Percentiles rank a stretch among this genome's conserved stretches.
phyloP scores from a whole-genome alignment of 2,797 vertebrate species.

The Acanthis flammea region DNA sequence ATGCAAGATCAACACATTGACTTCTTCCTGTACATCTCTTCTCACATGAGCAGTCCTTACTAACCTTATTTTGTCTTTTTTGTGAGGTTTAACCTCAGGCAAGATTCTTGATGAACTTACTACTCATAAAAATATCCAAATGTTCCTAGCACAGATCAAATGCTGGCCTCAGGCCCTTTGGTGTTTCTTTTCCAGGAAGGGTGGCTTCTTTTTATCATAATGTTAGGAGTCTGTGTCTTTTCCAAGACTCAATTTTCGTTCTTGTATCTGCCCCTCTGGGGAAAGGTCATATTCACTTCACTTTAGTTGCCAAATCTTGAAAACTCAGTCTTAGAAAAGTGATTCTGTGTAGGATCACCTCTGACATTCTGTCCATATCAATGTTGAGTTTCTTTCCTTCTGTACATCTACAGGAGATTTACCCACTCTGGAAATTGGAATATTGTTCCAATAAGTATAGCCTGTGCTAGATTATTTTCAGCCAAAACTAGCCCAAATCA shows the following conservation, averaged over 20 bases:
- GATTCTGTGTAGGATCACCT: background rate
- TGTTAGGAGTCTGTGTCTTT: background rate
- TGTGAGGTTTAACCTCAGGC: constrained; percentile 60
- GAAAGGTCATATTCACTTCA: background rate
- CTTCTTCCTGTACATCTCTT: constrained; percentile 55
- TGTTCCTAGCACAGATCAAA: constrained; percentile 55
- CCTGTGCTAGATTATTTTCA: background rate
- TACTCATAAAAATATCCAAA: constrained; percentile 66
- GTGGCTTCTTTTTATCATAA: constrained; percentile 52
- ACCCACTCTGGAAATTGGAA: background rate
- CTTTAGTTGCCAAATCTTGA: constrained; percentile 16
- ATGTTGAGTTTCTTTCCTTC: background rate
- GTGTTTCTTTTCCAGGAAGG: constrained; percentile 44
- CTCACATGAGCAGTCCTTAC: constrained; percentile 45
- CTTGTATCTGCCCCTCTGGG: background rate
- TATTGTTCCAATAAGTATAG: background rate
- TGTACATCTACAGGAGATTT: background rate
- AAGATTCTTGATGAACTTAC: constrained; percentile 52
- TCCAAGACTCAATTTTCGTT: constrained; percentile 22
- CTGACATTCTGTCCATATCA: background rate
- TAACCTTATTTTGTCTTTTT: constrained; percentile 73
- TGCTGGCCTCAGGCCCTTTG: constrained; percentile 35
- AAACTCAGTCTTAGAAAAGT: background rate
- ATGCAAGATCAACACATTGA: constrained; percentile 67
- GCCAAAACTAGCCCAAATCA: background rate